Conservation (phyloP, 2,888 invertebrate species). For the Troides aeacus region DNA sequence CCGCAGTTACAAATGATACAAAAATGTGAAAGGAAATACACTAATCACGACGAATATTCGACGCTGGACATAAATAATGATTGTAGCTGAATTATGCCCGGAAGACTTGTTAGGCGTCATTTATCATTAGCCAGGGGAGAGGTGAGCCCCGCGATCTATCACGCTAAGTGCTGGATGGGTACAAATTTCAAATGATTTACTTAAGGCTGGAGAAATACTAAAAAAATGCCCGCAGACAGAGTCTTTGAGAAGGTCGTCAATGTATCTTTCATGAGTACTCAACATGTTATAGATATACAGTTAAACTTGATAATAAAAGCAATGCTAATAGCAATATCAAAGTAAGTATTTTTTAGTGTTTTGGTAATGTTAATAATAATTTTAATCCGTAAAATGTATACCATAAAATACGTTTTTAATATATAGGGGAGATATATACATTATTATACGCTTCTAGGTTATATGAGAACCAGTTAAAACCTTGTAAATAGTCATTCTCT, state of each 20-base stretch:
- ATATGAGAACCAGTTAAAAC: no score
- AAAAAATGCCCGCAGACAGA: conserved; percentile 33
- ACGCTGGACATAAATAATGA: conserved; percentile 30
- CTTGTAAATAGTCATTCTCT: no score
- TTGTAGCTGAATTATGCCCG: conserved; percentile 41
- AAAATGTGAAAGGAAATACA: background rate
- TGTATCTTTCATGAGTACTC: conserved; percentile 38
- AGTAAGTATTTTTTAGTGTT: no score
- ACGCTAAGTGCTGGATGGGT: conserved; percentile 52
- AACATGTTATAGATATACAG: no score
- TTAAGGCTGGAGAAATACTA: conserved; percentile 41
- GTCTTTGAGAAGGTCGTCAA: conserved; percentile 31
- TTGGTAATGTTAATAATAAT: no score
- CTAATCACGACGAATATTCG: conserved; percentile 11
- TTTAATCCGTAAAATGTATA: no score
- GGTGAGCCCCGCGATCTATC: conserved; percentile 55
- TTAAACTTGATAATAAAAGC: no score
- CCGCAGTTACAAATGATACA: background rate
- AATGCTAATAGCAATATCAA: no score
- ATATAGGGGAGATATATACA: no score
- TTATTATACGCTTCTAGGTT: no score
- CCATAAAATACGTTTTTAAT: no score
- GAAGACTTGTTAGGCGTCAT: conserved; percentile 46
- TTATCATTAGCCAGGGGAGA: conserved; percentile 51
- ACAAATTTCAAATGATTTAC: conserved; percentile 59